Conservation (phyloP, 1,140 invertebrate genomes). For the Phocides pigmalion region DNA sequence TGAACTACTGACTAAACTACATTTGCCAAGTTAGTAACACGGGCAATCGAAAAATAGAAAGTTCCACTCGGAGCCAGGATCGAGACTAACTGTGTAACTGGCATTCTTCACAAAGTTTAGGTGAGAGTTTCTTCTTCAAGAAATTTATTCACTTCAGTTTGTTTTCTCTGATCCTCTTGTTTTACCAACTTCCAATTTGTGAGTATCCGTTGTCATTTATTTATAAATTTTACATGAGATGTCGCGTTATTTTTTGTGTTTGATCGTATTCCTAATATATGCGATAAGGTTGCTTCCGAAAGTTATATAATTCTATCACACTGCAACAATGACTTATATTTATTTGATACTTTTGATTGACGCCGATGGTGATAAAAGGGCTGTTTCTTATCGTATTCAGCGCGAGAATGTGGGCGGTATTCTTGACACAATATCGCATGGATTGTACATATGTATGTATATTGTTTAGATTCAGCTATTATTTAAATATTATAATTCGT, state of each 20-base stretch:
- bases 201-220: slow-evolving; percentile 16
- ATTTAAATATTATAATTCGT: too few relatives aligned
- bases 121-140: slow-evolving; percentile 59
- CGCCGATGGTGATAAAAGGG: too few relatives aligned
- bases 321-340: too few relatives aligned
- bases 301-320: too few relatives aligned
- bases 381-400: too few relatives aligned
- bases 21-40: slow-evolving; percentile 77
- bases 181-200: slow-evolving; percentile 25
- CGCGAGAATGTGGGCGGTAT: too few relatives aligned
- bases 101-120: slow-evolving; percentile 76
- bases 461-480: too few relatives aligned
- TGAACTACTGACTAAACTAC: slow-evolving; percentile 72
- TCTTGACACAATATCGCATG: too few relatives aligned
- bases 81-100: slow-evolving; percentile 73
- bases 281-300: too few relatives aligned
- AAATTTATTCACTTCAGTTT: slow-evolving; percentile 69
- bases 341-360: too few relatives aligned
- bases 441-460: too few relatives aligned
- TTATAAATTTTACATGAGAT: slow-evolving; percentile 19
- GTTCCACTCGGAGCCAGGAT: slow-evolving; percentile 59
- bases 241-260: too few relatives aligned
- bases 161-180: slow-evolving; percentile 44
- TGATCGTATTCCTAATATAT: neutral
- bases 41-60: slow-evolving; percentile 81